Evolutionary conservation across 1,140 invertebrate genomes (phyloP), one percentile per base, ranked within the genome.

Genomic region (Drosophila oshimai): DNA sequence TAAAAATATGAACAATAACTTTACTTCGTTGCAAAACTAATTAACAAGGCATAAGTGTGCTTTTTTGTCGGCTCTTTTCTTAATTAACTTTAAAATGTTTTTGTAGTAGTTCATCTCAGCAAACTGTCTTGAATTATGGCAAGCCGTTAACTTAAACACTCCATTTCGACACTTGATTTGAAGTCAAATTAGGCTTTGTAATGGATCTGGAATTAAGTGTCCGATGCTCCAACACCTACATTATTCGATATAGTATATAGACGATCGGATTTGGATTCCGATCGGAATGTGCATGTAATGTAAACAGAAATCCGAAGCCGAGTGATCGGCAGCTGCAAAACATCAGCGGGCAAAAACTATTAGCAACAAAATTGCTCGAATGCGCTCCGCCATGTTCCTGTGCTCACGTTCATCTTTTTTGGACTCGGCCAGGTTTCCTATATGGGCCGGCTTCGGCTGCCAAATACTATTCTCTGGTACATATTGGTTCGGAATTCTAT

Each of bases 321-420:
- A 12, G 6, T 22, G 47, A 51, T 28, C 39, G 55, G 58, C 79
- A 84, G 79, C 79, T 79, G 79, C 70, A 71, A 78, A 57, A 50
- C 62, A 79, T 84, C 70, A 74, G 51, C 50, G 55, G 44, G 50
- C 50, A 74, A 68, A 74, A 75, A 60, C 61, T 71, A 86, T 84
- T 79, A 86, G 79, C 60, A 68, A 84, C 74, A 78, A 84, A 83
- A 71, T 79, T 57, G 57, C 37, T 26, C 29, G 33, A 71, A 57
- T 77, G 72, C 72, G 73, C 46, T 73, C 24, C 29, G 31, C 44
- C 62, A 22, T 50, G 45, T 39, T 73, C 33, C n/a, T n/a, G n/a
- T n/a, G n/a, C n/a, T n/a, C 54, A 58, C 54, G 41, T 41, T 36
- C 39, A 62, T 42, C 58, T 46, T 36, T 79, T 79, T 65, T 61